These are phyloP conservation scores for Anagyrus pseudococci DNA, from an alignment of 2,888 invertebrate species.

Conservation along the genomic window DNA sequence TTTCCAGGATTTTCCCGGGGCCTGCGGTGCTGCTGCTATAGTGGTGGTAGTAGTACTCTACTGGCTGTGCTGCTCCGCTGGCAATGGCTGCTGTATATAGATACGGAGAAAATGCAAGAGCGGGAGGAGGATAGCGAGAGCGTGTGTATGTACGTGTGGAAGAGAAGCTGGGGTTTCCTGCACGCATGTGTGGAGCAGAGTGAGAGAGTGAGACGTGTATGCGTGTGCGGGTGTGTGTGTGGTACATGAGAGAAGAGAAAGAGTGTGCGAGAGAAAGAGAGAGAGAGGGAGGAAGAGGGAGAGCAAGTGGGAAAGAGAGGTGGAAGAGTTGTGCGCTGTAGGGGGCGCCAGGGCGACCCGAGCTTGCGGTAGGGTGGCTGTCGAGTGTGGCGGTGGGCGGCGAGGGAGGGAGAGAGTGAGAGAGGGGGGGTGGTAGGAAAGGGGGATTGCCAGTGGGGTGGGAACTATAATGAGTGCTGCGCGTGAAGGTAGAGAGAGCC, in stretches of 20 bases:
- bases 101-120: no score
- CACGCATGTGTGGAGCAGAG: constrained; percentile 30
- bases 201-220: constrained; percentile 14
- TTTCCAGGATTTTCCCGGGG: constrained; percentile 61
- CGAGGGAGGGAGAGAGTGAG: constrained; percentile 39
- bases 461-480: constrained; percentile 54
- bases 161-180: no score
- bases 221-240: constrained; percentile 21
- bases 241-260: no score
- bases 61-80: no score
- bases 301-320: constrained; percentile 29
- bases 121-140: no score
- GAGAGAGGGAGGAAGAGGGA: no score
- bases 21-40: no score
- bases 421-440: constrained; percentile 31
- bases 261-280: no score
- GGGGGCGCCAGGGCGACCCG: no score
- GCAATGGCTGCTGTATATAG: no score
- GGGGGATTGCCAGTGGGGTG: constrained; percentile 39
- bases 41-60: no score
- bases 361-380: constrained; percentile 29
- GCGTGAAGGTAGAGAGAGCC: constrained; percentile 43
- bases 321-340: constrained; percentile 30
- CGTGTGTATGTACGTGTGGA: constrained; percentile 37
- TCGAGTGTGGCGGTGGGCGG: constrained; percentile 34